Evolutionary conservation across 1,140 invertebrate species (phyloP), one percentile per base, ranked within the genome.

Genomic region (Drosophila rufa): DNA sequence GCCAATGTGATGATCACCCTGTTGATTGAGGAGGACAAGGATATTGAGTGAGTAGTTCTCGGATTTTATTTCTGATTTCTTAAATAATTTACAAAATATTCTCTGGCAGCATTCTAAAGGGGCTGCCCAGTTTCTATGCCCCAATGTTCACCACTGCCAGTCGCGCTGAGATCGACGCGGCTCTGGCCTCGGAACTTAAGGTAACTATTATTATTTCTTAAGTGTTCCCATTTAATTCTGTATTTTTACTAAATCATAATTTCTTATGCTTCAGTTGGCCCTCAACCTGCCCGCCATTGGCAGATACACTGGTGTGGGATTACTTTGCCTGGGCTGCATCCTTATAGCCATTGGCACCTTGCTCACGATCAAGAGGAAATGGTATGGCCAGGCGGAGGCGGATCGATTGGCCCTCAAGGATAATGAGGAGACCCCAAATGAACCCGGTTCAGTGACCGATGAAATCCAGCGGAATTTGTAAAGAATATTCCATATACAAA

Each of bases 1-100:
- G 96, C 96, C 0, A 94, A 95, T 51, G 92, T 97, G 9, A 96
- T 97, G 94, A 94, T 97, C 59, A 97, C 96, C 91, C 85, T 97
- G 42, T 91, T 95, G 0, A 86, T 96, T 2, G 90, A 95, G 75
- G 93, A 94, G 11, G 93, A 95, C 38, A 11, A 64, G 3, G 82
- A 91, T 2, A 94, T 96, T 19, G 92, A 89, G 95, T 96, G 92
- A 94, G 94, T 93, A 7, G 1, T 50, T 4, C 55, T 15, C 0
- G 4, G 0, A 9, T 45, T 30, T 17, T 45, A 17, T 45, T 45
- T 11, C 0, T 0, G 38, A 5, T 3, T 27, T n/a, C 1, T 19
- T 15, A 17, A 14, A 40, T 17, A 17, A 43, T 11, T 15, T n/a
- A 43, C 36, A 17, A 60, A 40, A 11, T 42, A 14, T 15, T 14